These are phyloP conservation scores for Thymelicus lineola DNA, from an alignment of 2,888 invertebrate genomes.

Conservation along the genomic window DNA sequence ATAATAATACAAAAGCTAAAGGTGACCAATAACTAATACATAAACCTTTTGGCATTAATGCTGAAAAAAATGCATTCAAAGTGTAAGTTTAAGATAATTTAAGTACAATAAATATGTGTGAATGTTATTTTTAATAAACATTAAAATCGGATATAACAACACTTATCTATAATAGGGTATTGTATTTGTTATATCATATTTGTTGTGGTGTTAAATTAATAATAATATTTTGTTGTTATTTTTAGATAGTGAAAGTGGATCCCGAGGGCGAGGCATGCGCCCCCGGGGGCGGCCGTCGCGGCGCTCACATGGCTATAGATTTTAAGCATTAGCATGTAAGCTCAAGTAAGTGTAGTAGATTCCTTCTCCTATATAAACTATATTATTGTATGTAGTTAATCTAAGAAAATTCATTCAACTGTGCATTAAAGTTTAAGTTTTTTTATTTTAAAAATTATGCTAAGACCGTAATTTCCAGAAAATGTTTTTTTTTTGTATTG, in stretches of 20 bases:
- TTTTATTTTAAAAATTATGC: too few species aligned
- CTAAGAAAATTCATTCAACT: background rate
- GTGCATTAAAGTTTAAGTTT: background rate
- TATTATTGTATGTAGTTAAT: background rate
- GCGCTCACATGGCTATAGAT: constrained; percentile 56
- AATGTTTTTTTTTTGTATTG: background rate
- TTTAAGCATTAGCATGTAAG: constrained; percentile 8
- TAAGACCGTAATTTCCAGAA: background rate
- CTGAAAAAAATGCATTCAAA: too few species aligned
- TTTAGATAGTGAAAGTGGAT: constrained; percentile 76
- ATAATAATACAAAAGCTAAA: too few species aligned
- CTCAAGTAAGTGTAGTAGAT: background rate
- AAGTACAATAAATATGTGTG: too few species aligned
- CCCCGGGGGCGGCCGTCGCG: constrained; percentile 69
- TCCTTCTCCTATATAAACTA: background rate
- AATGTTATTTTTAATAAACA: too few species aligned
- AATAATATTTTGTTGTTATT: constrained; percentile 42
- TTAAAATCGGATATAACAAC: too few species aligned
- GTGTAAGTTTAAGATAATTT: background rate
- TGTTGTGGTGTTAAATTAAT: too few species aligned
- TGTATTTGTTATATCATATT: too few species aligned
- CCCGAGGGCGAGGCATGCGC: constrained; percentile 74
- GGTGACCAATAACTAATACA: too few species aligned
- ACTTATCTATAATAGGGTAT: too few species aligned
- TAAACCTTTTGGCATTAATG: too few species aligned